Percentiles rank a stretch among this genome's conserved stretches.
These are phyloP conservation scores for Callorhinus ursinus DNA, from an alignment of 2,113 vertebrate species.

Conservation along the genomic window DNA sequence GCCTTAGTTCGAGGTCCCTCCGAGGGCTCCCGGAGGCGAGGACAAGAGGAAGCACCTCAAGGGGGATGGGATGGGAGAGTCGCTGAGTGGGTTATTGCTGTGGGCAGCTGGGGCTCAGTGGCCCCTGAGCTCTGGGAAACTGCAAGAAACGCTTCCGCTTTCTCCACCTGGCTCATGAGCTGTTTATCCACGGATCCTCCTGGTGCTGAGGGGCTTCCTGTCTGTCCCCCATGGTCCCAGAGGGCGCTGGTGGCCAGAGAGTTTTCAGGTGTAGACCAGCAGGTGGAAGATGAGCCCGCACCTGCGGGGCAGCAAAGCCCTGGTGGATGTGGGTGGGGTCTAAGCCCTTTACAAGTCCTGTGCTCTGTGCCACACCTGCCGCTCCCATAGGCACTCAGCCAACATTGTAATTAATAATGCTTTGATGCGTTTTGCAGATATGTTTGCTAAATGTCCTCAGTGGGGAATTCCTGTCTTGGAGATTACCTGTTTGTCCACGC, in stretches of 20 bases:
- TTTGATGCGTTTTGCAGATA: background rate
- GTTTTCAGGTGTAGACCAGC: background rate
- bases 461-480: background rate
- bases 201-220: background rate
- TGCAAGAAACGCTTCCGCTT: background rate
- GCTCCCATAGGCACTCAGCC: background rate
- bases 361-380: background rate
- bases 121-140: too few species aligned
- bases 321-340: rapidly evolving
- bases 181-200: background rate
- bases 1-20: background rate
- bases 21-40: background rate
- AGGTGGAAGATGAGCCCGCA: background rate
- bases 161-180: background rate
- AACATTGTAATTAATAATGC: background rate
- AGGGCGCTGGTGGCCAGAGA: background rate
- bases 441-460: background rate
- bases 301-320: background rate
- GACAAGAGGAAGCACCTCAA: background rate
- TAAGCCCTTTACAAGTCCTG: background rate
- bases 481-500: background rate
- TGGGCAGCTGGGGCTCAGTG: background rate
- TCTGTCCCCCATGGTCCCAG: background rate
- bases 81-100: background rate
- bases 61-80: background rate